These are phyloP conservation scores for Choristoneura fumiferana DNA, from an alignment of 1,140 invertebrate genomes.

Conservation along the genomic window DNA sequence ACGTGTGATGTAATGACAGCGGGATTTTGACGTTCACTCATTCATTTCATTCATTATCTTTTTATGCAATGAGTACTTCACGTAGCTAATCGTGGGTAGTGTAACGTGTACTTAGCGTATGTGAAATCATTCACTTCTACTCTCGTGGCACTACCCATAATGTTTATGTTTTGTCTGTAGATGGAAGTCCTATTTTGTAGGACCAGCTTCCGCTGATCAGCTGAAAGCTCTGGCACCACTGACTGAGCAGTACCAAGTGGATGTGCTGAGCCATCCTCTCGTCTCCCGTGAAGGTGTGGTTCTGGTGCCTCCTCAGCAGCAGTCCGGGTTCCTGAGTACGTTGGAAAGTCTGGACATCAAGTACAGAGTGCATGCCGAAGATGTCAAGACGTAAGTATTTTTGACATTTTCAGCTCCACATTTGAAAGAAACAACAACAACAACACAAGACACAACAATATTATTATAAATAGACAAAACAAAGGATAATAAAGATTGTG, in stretches of 20 bases:
- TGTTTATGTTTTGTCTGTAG: slow-evolving; percentile 34
- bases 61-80: too few relatives aligned
- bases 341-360: slow-evolving; percentile 32
- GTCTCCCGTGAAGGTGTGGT: slow-evolving; percentile 39
- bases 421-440: too few relatives aligned
- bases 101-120: too few relatives aligned
- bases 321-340: slow-evolving; percentile 31
- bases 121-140: too few relatives aligned
- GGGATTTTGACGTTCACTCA: too few relatives aligned
- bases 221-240: slow-evolving; percentile 27
- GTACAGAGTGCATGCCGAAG: slow-evolving; percentile 38
- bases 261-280: slow-evolving; percentile 42
- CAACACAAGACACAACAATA: too few relatives aligned
- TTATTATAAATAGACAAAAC: too few relatives aligned
- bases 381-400: slow-evolving; percentile 44
- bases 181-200: slow-evolving; percentile 50
- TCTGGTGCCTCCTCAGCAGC: slow-evolving; percentile 44
- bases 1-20: too few relatives aligned
- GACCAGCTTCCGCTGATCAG: slow-evolving; percentile 30
- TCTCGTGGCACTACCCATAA: background rate
- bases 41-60: too few relatives aligned
- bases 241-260: slow-evolving; percentile 29
- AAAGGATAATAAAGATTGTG: too few relatives aligned
- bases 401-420: too few relatives aligned
- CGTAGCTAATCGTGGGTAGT: too few relatives aligned